A percentile compares a stretch with the other conserved stretches of the same genome.
These are phyloP conservation scores for Pseudochromis fuscus DNA, from an alignment of 2,797 vertebrate species.

Conservation along the genomic window DNA sequence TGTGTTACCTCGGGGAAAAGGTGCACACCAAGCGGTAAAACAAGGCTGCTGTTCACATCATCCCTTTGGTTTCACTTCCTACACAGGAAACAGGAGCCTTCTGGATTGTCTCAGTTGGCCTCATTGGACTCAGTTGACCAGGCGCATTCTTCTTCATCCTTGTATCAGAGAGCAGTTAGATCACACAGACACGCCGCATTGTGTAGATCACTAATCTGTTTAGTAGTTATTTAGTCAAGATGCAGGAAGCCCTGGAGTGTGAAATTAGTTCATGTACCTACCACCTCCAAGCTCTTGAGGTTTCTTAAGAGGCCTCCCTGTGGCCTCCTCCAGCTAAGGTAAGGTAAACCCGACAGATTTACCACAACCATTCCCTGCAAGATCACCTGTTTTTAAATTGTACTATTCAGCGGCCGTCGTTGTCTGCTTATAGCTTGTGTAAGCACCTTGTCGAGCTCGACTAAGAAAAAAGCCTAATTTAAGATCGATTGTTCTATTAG, in stretches of 20 bases:
- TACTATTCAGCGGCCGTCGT: constrained; percentile 38
- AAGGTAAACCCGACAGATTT: too few species aligned
- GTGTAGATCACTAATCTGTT: constrained; percentile 28
- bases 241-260: constrained; percentile 51
- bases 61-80: not conserved
- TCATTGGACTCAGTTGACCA: constrained; percentile 34
- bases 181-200: constrained; percentile 29
- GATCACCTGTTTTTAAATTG: constrained; percentile 27
- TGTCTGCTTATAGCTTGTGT: constrained; percentile 36
- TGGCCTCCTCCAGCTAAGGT: constrained; percentile 2
- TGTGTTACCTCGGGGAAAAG: not conserved
- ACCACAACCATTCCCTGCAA: not conserved
- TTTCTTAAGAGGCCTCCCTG: constrained; percentile 11
- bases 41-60: not conserved
- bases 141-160: constrained; percentile 33
- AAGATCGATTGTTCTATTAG: constrained; percentile 52
- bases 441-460: constrained; percentile 43
- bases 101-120: constrained; percentile 6
- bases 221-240: constrained; percentile 34
- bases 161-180: constrained; percentile 13
- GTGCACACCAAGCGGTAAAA: constrained; percentile 5
- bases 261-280: constrained; percentile 63
- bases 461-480: constrained; percentile 53
- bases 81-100: not conserved
- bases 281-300: constrained; percentile 12